Conservation (phyloP, 1,140 invertebrate species). For the Leptinotarsa texana region DNA sequence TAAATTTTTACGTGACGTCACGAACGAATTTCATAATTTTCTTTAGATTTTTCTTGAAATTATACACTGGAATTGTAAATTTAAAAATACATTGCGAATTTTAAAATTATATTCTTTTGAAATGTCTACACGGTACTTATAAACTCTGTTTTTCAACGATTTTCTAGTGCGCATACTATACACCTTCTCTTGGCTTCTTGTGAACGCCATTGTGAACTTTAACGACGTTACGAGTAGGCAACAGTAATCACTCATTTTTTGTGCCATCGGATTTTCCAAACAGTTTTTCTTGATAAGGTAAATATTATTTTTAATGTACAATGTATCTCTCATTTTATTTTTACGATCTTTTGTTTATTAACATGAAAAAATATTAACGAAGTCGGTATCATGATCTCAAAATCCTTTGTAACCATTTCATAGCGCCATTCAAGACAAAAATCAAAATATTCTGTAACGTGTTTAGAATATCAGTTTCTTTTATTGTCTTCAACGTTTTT, state of each 20-base stretch:
- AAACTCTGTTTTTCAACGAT: background rate
- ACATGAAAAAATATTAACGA: slow-evolving; percentile 54
- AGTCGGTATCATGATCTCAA: slow-evolving; percentile 63
- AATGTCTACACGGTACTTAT: background rate
- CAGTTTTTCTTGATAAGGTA: slow-evolving; percentile 59
- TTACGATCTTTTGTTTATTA: slow-evolving; percentile 54
- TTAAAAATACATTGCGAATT: background rate
- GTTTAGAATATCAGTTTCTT: slow-evolving; percentile 18
- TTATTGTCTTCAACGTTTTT: background rate
- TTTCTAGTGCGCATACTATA: slow-evolving; percentile 20
- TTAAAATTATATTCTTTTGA: background rate
- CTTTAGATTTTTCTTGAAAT: slow-evolving; percentile 35
- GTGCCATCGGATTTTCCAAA: slow-evolving; percentile 65
- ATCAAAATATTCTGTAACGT: slow-evolving; percentile 48
- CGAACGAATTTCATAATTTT: slow-evolving; percentile 37
- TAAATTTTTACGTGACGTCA: slow-evolving; percentile 44
- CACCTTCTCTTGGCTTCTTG: slow-evolving; percentile 30
- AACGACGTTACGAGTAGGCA: slow-evolving; percentile 67
- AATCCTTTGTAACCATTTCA: slow-evolving; percentile 65
- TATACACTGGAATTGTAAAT: slow-evolving; percentile 12
- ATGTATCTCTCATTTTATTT: slow-evolving; percentile 56
- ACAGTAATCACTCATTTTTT: slow-evolving; percentile 63
- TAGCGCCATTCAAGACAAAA: slow-evolving; percentile 59
- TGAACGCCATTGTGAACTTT: slow-evolving; percentile 79
- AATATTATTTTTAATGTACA: slow-evolving; percentile 50